phyloP scores from a whole-genome alignment of 1,140 invertebrate species.

The Manduca sexta region DNA sequence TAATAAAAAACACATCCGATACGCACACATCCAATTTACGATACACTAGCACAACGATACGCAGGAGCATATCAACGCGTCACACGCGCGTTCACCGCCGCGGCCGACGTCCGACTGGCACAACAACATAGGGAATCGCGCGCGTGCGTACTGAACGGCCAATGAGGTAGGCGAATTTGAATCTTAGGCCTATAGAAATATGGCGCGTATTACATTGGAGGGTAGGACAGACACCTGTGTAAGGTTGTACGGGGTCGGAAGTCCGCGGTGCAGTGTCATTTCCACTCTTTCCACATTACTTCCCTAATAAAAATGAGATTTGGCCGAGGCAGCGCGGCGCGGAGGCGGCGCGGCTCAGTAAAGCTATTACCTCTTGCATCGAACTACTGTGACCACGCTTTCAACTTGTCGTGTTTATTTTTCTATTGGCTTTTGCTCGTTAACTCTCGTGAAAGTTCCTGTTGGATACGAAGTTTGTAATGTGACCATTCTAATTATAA shows the following conservation, averaged over 20 bases:
- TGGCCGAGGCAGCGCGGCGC: slow-evolving; percentile 22
- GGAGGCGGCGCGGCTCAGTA: slow-evolving; percentile 21
- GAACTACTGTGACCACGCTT: slow-evolving; percentile 7
- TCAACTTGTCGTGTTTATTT: too few species aligned
- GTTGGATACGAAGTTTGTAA: too few species aligned
- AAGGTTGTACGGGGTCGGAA: slow-evolving; percentile 53
- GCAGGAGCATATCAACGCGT: slow-evolving; percentile 1
- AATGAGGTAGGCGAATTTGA: slow-evolving; percentile 16
- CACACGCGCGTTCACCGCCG: slow-evolving; percentile 22
- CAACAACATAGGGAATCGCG: slow-evolving; percentile 24
- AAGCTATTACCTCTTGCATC: slow-evolving; percentile 26
- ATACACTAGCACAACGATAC: slow-evolving; percentile 31
- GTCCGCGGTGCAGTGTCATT: slow-evolving; percentile 67
- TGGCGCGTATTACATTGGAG: slow-evolving; percentile 11
- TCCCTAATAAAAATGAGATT: slow-evolving; percentile 67
- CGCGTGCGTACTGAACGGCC: slow-evolving; percentile 19
- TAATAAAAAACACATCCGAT: background rate
- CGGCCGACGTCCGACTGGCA: slow-evolving; percentile 33
- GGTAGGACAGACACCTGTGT: slow-evolving; percentile 55
- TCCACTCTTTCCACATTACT: slow-evolving; percentile 61
- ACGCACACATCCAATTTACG: slow-evolving; percentile 17
- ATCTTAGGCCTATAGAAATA: slow-evolving; percentile 3
- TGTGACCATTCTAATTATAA: too few species aligned
- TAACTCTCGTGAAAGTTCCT: too few species aligned
- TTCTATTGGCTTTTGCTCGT: too few species aligned